phyloP scores from a whole-genome alignment of 2,888 invertebrate species.

The Agrotis clavis region DNA sequence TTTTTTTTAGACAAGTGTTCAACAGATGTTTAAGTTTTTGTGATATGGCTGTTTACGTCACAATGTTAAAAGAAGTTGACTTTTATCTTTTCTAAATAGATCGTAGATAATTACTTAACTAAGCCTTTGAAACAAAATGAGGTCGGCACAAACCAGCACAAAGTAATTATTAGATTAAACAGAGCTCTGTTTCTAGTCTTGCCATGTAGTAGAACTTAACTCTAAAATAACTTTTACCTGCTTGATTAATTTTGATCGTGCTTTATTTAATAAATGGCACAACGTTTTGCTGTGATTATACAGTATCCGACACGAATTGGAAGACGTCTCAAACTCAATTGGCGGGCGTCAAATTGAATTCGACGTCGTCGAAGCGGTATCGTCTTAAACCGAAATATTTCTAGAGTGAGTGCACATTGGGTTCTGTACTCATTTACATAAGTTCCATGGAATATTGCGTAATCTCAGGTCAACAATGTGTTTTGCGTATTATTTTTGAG shows the following conservation, averaged over 20 bases:
- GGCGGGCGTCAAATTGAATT: slow-evolving; percentile 35
- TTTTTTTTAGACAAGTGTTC: too few relatives aligned
- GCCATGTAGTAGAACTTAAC: background rate
- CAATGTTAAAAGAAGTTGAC: slow-evolving; percentile 1
- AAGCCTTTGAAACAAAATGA: slow-evolving; percentile 26
- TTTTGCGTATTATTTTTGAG: slow-evolving; percentile 29
- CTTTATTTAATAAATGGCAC: background rate
- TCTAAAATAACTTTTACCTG: background rate
- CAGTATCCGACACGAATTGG: background rate
- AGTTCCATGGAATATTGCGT: slow-evolving; percentile 7
- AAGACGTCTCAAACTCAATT: slow-evolving; percentile 13
- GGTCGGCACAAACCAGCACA: slow-evolving; percentile 9
- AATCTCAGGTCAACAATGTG: slow-evolving; percentile 7
- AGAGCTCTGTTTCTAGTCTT: background rate
- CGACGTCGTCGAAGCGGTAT: background rate
- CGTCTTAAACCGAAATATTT: slow-evolving; percentile 7
- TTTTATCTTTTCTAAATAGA: slow-evolving; percentile 22
- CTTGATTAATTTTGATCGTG: slow-evolving; percentile 4
- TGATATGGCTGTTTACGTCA: background rate
- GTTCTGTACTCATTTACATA: slow-evolving; percentile 16
- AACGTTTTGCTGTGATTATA: slow-evolving; percentile 1
- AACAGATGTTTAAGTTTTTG: too few relatives aligned
- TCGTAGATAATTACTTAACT: slow-evolving; percentile 30
- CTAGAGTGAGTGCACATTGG: slow-evolving; percentile 5
- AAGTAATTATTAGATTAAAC: slow-evolving; percentile 27